Conservation (phyloP, 2,888 invertebrate genomes). For the Spilarctia lutea region DNA sequence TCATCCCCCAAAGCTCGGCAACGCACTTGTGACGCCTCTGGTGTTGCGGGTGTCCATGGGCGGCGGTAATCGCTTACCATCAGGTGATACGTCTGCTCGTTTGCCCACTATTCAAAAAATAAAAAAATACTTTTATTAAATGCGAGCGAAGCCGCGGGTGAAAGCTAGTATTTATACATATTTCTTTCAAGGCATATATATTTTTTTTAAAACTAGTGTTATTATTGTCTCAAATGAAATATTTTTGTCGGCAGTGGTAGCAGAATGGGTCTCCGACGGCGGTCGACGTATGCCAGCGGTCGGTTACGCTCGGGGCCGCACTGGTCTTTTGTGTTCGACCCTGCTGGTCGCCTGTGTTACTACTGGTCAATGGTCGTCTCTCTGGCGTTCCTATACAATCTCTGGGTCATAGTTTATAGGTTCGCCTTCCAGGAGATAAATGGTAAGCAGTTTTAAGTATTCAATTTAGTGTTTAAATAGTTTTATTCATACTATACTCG, state of each 20-base stretch:
- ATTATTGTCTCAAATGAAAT: neutral
- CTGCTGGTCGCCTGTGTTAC: slow-evolving; percentile 98
- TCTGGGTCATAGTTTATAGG: slow-evolving; percentile 99
- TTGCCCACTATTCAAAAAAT: too few species aligned
- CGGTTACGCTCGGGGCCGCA: slow-evolving; percentile 90
- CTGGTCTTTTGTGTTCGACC: slow-evolving; percentile 99
- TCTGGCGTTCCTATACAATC: slow-evolving; percentile 98
- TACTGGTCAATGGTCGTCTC: slow-evolving; percentile 99
- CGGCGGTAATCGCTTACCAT: too few species aligned
- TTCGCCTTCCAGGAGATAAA: slow-evolving; percentile 99
- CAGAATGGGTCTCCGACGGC: slow-evolving; percentile 83
- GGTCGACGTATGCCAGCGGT: slow-evolving; percentile 87
- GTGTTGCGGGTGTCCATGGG: too few species aligned
- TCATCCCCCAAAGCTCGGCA: too few species aligned
- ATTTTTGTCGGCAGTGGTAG: slow-evolving; percentile 68
- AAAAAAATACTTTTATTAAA: too few species aligned
- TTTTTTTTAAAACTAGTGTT: too few species aligned
- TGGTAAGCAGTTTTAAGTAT: slow-evolving; percentile 83
- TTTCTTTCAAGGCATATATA: too few species aligned
- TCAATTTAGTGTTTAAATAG: neutral
- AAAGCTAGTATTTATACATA: too few species aligned
- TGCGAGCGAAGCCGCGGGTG: too few species aligned
- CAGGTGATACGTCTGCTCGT: too few species aligned
- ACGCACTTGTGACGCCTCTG: too few species aligned
- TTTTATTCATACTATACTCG: neutral